Evolutionary conservation across 2,888 invertebrate genomes (phyloP), one percentile per base, ranked within the genome.

Genomic region (Timema podura): DNA sequence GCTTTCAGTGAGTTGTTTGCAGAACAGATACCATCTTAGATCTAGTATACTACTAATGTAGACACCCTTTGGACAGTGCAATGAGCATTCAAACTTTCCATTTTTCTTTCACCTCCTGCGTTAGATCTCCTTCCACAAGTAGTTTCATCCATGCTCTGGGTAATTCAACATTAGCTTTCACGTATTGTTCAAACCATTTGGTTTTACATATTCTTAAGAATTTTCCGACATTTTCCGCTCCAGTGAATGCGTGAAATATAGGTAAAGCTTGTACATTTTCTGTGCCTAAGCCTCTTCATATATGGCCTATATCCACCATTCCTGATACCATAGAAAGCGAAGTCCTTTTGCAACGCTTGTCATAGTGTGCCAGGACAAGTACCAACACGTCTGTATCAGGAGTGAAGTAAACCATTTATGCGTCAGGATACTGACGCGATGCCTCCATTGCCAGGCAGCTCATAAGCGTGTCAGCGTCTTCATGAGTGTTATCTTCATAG

Each of bases 1-100:
- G 57, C 57, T n/a, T 57, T 57, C 57, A n/a, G 57, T n/a, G 30
- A 57, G 57, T 57, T n/a, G 57, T 57, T 57, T 57, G 57, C 57
- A 57, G n/a, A 57, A 13, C 57, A 57, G 15, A 57, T 57, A n/a
- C 57, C n/a, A 57, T 30, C 57, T 57, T 11, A 57, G 57, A 57
- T 57, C 57, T n/a, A n/a, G 57, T 16, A 57, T n/a, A n/a, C 57
- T 57, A 49, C 6, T 57, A 57, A 57, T 57, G 15, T n/a, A 57
- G 15, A 54, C 16, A 0, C 9, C 1, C 57, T 57, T 57, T 5
- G 57, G 57, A 57, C 57, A 57, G 57, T n/a, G n/a, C 5, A n/a
- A 9, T n/a, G n/a, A 11, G 57, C 57, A 57, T n/a, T 30, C 0
- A 57, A 57, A 15, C n/a, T 57, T 57, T 57, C 57, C n/a, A n/a